These are phyloP conservation scores for Protaetia brevitarsis DNA, from an alignment of 1,140 invertebrate species.

Conservation along the genomic window DNA sequence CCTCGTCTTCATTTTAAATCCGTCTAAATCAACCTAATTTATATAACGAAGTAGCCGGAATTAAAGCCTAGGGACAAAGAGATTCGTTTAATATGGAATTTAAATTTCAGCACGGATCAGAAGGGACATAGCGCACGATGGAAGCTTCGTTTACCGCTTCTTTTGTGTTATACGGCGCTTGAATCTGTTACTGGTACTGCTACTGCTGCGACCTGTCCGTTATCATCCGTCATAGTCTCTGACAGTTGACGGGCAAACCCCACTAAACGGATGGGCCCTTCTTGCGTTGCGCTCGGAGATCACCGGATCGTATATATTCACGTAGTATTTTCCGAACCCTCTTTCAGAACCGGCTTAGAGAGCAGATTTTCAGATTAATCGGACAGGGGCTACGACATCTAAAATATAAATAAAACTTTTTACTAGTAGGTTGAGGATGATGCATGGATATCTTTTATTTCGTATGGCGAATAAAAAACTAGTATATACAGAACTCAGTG, in stretches of 20 bases:
- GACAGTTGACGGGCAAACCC: conserved; percentile 20
- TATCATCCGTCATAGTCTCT: conserved; percentile 13
- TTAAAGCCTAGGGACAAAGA: neutral
- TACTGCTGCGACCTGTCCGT: conserved; percentile 11
- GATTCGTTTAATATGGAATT: conserved; percentile 16
- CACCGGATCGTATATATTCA: neutral
- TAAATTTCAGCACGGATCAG: neutral
- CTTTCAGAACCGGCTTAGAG: conserved; percentile 1
- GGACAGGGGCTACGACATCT: neutral
- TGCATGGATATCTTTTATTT: too few relatives aligned
- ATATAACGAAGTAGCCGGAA: conserved; percentile 6
- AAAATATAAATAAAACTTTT: conserved; percentile 5
- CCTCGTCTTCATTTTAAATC: neutral
- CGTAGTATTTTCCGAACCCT: neutral
- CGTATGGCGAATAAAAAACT: too few relatives aligned
- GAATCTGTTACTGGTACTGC: too few relatives aligned
- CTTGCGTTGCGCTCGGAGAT: neutral
- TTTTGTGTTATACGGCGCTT: neutral
- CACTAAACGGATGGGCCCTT: conserved; percentile 13
- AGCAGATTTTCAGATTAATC: neutral
- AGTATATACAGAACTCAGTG: too few relatives aligned
- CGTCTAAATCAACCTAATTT: conserved; percentile 11
- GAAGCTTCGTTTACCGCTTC: neutral
- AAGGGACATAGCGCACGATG: neutral
- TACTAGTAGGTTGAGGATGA: too few relatives aligned